A percentile compares a stretch with the other conserved stretches of the same genome.
These are phyloP conservation scores for Brachionus sp. DNA, from an alignment of 1,140 invertebrate genomes.

Conservation along the genomic window DNA sequence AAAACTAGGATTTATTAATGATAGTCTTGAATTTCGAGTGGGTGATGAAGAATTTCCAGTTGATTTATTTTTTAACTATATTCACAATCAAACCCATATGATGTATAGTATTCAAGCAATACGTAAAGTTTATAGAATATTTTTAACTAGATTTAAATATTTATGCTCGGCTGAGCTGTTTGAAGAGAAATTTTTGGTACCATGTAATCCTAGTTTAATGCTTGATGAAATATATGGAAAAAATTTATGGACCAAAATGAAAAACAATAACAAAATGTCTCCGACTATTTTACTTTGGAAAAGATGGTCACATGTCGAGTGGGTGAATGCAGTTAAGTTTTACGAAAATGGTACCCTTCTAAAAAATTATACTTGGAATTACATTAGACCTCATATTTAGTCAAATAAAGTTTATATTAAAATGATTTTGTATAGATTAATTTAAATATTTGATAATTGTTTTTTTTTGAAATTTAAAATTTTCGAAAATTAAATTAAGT, in stretches of 20 bases:
- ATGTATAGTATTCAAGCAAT: not conserved
- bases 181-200: not conserved
- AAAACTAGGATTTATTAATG: not conserved
- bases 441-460: too few relatives aligned
- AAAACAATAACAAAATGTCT: not conserved
- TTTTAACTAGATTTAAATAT: not conserved
- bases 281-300: not conserved
- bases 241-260: not conserved
- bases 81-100: not conserved
- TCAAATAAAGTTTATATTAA: too few relatives aligned
- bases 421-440: too few relatives aligned
- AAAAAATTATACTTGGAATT: not conserved
- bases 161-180: not conserved
- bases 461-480: too few relatives aligned
- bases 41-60: not conserved
- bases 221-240: not conserved
- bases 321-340: not conserved
- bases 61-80: not conserved
- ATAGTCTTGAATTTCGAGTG: not conserved
- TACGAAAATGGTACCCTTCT: not conserved
- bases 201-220: not conserved
- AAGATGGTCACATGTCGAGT: not conserved
- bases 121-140: not conserved
- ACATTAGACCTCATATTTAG: not conserved
- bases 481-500: too few relatives aligned